phyloP scores from a whole-genome alignment of 2,888 invertebrate species.

The Drosophila putrida region DNA sequence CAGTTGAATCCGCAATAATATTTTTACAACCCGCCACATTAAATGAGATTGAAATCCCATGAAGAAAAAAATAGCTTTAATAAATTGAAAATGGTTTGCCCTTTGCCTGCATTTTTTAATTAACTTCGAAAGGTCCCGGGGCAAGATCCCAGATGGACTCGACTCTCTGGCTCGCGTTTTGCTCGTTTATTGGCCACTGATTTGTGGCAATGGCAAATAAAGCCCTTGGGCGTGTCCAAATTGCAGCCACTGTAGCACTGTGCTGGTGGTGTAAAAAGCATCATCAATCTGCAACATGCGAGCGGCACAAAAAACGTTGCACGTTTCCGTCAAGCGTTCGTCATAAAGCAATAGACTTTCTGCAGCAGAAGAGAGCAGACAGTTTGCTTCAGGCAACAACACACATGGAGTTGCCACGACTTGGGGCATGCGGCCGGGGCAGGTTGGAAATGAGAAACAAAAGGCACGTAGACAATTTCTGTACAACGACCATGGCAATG shows the following conservation, averaged over 20 bases:
- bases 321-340: conserved; percentile 61
- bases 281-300: conserved; percentile 54
- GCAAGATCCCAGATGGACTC: conserved; percentile 8
- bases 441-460: conserved; percentile 50
- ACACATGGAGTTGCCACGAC: conserved; percentile 12
- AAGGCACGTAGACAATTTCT: conserved; percentile 71
- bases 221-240: conserved; percentile 58
- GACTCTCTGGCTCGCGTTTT: conserved; percentile 14
- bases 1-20: conserved; percentile 53
- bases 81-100: conserved; percentile 59
- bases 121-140: conserved; percentile 65
- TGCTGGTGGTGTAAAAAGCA: conserved; percentile 40
- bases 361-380: conserved; percentile 51
- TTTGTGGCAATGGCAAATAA: conserved; percentile 73
- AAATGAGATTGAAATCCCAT: conserved; percentile 19
- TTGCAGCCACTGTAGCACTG: conserved; percentile 9
- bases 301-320: conserved; percentile 37
- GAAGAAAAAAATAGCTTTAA: conserved; percentile 33
- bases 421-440: background rate
- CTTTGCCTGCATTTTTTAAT: conserved; percentile 63
- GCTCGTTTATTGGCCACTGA: conserved; percentile 70
- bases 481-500: conserved; percentile 19
- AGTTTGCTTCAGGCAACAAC: conserved; percentile 50
- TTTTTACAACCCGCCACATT: conserved; percentile 52
- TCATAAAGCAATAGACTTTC: conserved; percentile 58